Conservation (phyloP, 2,113 vertebrate genomes). For the Tretioscincus oriximinensis region DNA sequence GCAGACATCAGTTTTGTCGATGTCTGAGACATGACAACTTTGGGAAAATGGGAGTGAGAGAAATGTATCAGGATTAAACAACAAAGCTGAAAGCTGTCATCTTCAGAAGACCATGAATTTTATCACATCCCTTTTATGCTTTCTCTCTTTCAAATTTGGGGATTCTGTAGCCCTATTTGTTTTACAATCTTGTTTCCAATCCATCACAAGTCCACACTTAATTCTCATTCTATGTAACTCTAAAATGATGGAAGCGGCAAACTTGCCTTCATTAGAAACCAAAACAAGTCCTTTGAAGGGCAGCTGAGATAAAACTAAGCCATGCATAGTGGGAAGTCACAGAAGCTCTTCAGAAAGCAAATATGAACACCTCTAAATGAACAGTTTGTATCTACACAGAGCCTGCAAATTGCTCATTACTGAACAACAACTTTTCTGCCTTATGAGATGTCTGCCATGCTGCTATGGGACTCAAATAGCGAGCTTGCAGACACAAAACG, state of each 20-base stretch:
- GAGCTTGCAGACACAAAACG: no score
- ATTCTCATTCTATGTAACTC: constrained; percentile 44
- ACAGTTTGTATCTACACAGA: not conserved
- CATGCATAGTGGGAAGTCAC: not conserved
- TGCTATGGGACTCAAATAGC: no score
- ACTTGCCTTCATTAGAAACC: constrained; percentile 31
- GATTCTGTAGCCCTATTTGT: not conserved
- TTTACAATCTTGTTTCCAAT: constrained; percentile 54
- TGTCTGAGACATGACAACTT: not conserved
- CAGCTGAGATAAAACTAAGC: constrained; percentile 19
- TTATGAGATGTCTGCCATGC: no score
- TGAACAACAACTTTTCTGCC: constrained; percentile 1
- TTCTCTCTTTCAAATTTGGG: constrained; percentile 2
- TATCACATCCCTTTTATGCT: constrained; percentile 5
- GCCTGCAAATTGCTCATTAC: not conserved
- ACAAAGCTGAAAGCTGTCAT: not conserved
- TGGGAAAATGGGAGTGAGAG: not conserved
- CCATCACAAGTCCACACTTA: constrained; percentile 46
- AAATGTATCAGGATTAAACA: not conserved
- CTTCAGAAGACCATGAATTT: rapidly evolving
- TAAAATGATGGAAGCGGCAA: constrained; percentile 36
- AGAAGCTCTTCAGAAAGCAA: constrained; percentile 1
- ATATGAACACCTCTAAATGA: not conserved
- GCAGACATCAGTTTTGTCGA: not conserved
- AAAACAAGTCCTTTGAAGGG: constrained; percentile 37